Evolutionary conservation across 2,113 vertebrate species (phyloP).

Genomic region (Oncorhynchus clarkii): DNA sequence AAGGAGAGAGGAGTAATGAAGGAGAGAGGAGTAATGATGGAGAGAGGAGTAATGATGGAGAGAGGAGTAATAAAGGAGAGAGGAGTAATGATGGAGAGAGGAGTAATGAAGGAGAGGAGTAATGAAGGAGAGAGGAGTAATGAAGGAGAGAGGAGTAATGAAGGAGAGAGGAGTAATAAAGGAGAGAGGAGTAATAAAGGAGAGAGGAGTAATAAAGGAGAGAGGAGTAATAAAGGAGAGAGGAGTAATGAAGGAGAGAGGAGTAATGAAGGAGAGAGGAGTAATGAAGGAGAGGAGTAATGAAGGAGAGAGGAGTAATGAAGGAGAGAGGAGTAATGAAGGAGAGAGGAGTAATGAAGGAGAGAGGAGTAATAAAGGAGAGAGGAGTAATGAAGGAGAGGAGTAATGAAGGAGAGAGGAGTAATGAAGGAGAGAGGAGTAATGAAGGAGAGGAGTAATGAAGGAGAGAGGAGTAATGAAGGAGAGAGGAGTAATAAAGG

Average conservation of each 20-base stretch:
- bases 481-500: too few species aligned
- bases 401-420: too few species aligned
- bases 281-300: not conserved
- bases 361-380: too few species aligned
- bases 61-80: not conserved
- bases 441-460: too few species aligned
- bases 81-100: not conserved
- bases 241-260: not conserved
- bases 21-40: not conserved
- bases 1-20: not conserved
- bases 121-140: not conserved
- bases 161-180: too few species aligned
- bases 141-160: not conserved
- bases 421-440: too few species aligned
- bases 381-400: too few species aligned
- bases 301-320: not conserved
- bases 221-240: conserved; percentile 1
- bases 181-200: not conserved
- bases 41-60: not conserved
- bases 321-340: too few species aligned
- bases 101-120: not conserved
- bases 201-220: not conserved
- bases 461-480: too few species aligned
- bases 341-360: not conserved
- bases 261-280: not conserved